These are phyloP conservation scores for Meriones psammophilus DNA, from an alignment of 2,797 vertebrate genomes.

Conservation along the genomic window DNA sequence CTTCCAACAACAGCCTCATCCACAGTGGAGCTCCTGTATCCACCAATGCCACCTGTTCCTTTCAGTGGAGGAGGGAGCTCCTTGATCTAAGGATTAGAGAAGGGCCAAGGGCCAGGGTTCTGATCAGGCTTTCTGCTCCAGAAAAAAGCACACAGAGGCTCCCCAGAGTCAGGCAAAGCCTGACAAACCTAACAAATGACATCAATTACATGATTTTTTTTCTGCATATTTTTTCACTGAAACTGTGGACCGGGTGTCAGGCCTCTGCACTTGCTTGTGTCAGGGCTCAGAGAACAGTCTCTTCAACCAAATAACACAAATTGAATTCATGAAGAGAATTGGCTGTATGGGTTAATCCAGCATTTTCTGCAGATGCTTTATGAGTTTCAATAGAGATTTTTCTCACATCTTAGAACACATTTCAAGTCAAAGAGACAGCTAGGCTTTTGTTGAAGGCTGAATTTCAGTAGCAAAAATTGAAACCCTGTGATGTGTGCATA, in stretches of 20 bases:
- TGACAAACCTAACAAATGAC: conserved; percentile 60
- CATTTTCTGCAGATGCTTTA: conserved; percentile 67
- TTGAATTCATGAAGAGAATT: conserved; percentile 70
- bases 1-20: not conserved
- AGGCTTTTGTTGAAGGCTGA: conserved; percentile 67
- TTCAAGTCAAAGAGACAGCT: conserved; percentile 77
- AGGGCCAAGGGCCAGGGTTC: not conserved
- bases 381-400: conserved; percentile 70
- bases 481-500: conserved; percentile 77
- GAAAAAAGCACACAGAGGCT: not conserved
- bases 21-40: not conserved
- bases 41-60: not conserved
- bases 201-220: conserved; percentile 49
- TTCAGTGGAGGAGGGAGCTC: not conserved
- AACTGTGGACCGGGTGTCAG: conserved; percentile 46
- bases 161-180: not conserved
- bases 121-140: not conserved
- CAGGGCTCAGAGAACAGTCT: conserved; percentile 59
- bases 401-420: conserved; percentile 76
- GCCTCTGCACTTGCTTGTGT: not conserved
- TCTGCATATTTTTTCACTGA: not conserved
- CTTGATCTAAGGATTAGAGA: not conserved
- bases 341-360: conserved; percentile 66
- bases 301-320: conserved; percentile 77
- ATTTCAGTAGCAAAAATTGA: conserved; percentile 69